Conservation (phyloP, 37 sponge, comb jelly and placozoan genomes). For the Tethya wilhelma region DNA sequence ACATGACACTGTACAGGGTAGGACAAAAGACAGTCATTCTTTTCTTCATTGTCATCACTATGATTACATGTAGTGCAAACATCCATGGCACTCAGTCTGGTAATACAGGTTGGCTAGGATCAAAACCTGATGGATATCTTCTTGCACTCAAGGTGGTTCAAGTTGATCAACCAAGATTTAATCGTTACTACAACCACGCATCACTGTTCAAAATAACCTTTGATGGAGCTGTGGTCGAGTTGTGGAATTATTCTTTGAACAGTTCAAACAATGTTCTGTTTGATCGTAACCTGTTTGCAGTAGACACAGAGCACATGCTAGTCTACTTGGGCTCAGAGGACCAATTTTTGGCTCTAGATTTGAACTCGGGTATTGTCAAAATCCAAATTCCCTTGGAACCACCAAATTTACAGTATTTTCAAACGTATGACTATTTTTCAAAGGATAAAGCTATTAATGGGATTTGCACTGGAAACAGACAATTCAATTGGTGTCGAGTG, state of each 20-base stretch:
- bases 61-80: no score
- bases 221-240: not conserved
- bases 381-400: no score
- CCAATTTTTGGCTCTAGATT: constrained; percentile 2
- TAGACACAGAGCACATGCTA: not conserved
- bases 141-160: not conserved
- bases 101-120: no score
- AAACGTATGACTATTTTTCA: no score
- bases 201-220: constrained; percentile 5
- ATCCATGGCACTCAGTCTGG: no score
- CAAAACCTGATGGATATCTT: constrained; percentile 5
- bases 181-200: not conserved
- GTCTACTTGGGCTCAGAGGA: constrained; percentile 1
- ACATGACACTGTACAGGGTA: no score
- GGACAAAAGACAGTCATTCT: no score
- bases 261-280: not conserved
- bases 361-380: not conserved
- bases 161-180: not conserved
- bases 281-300: not conserved
- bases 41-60: no score
- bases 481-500: no score
- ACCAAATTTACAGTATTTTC: no score
- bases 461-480: no score
- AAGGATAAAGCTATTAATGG: no score
- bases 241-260: constrained; percentile 3